These are phyloP conservation scores for Stichopus horrens DNA, from an alignment of 53 echinoderm and acorn worm genomes.

Conservation along the genomic window DNA sequence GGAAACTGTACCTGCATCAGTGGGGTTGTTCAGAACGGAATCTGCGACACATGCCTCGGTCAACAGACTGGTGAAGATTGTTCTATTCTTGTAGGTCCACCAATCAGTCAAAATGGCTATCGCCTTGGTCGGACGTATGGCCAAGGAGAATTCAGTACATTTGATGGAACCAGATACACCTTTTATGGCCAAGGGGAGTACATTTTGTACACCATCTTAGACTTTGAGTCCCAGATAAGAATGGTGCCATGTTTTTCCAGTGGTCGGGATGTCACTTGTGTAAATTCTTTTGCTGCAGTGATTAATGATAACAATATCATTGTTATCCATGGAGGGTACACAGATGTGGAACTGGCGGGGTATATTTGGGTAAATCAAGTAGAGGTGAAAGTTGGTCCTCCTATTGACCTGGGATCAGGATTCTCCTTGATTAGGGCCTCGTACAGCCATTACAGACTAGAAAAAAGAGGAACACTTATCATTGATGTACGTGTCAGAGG, in stretches of 20 bases:
- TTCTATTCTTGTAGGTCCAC: slow-evolving; percentile 51
- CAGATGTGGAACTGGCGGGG: slow-evolving; percentile 65
- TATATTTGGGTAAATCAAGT: slow-evolving; percentile 64
- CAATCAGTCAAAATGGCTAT: slow-evolving; percentile 46
- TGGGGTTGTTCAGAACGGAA: slow-evolving; percentile 51
- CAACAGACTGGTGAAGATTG: slow-evolving; percentile 77
- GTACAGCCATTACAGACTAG: slow-evolving; percentile 67
- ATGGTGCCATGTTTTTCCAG: slow-evolving; percentile 62
- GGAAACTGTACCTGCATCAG: slow-evolving; percentile 73
- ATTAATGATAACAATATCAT: slow-evolving; percentile 41
- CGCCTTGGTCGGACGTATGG: slow-evolving; percentile 68
- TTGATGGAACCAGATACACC: slow-evolving; percentile 77
- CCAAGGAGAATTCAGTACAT: slow-evolving; percentile 79
- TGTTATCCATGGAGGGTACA: slow-evolving; percentile 74
- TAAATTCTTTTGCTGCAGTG: slow-evolving; percentile 72
- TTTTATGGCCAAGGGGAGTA: slow-evolving; percentile 78
- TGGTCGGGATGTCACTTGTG: slow-evolving; percentile 60
- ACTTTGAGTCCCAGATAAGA: slow-evolving; percentile 62
- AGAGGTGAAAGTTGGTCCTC: slow-evolving; percentile 18
- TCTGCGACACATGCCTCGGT: slow-evolving; percentile 74
- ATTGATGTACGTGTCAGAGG: slow-evolving; percentile 70
- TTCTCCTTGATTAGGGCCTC: slow-evolving; percentile 57
- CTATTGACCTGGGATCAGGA: slow-evolving; percentile 16
- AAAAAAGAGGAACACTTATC: slow-evolving; percentile 34
- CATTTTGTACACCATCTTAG: slow-evolving; percentile 47